phyloP scores from a whole-genome alignment of 2,888 invertebrate species.

The Sinelater perroti region DNA sequence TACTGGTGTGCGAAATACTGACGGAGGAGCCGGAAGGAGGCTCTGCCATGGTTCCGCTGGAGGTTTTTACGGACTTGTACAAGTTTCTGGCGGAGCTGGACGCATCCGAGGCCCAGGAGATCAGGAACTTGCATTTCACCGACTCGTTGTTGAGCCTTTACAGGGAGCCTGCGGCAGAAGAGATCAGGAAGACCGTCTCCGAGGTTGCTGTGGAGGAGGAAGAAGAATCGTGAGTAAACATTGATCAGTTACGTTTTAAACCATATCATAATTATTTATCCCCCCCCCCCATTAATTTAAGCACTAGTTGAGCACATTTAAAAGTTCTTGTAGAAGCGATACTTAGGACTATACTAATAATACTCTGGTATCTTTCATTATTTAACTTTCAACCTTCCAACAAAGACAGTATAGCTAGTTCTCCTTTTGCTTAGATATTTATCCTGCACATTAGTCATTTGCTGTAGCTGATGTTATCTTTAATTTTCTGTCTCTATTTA shows the following conservation, averaged over 20 bases:
- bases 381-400: no score
- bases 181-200: constrained; percentile 19
- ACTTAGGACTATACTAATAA: no score
- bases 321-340: no score
- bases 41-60: constrained; percentile 74
- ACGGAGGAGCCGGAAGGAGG: constrained; percentile 88
- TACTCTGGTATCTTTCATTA: no score
- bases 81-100: constrained; percentile 67
- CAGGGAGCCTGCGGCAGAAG: constrained; percentile 23
- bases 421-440: no score
- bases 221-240: constrained; percentile 24
- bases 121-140: constrained; percentile 55
- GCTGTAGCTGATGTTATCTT: no score
- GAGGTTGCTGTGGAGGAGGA: constrained; percentile 28
- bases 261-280: no score
- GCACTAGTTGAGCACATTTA: no score
- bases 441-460: no score
- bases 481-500: no score
- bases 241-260: not conserved
- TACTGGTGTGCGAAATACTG: constrained; percentile 79
- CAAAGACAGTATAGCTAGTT: no score
- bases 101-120: constrained; percentile 59
- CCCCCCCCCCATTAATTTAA: no score
- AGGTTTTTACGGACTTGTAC: constrained; percentile 70
- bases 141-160: constrained; percentile 53